phyloP scores from a whole-genome alignment of 2,888 invertebrate species.

The Eristalis pertinax region DNA sequence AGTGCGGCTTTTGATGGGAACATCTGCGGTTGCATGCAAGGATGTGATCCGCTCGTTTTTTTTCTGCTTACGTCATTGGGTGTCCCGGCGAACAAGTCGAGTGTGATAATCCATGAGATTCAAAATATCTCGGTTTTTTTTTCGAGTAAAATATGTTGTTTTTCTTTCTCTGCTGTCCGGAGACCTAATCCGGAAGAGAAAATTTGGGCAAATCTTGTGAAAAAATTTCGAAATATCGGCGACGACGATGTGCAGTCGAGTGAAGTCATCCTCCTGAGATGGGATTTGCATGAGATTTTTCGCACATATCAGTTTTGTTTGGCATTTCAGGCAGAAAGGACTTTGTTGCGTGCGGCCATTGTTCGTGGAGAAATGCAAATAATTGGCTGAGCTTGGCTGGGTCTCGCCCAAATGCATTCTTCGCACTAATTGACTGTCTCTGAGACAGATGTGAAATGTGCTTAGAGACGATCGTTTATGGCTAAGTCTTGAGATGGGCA shows the following conservation, averaged over 20 bases:
- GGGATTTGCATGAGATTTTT: slow-evolving; percentile 56
- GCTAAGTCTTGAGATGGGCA: not conserved
- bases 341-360: not conserved
- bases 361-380: slow-evolving; percentile 15
- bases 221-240: too few species aligned
- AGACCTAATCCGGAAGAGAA: not conserved
- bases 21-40: slow-evolving; percentile 60
- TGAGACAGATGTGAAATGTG: slow-evolving; percentile 1
- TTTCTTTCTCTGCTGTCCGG: not conserved
- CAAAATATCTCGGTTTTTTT: slow-evolving; percentile 4
- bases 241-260: slow-evolving; percentile 47
- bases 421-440: not conserved
- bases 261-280: slow-evolving; percentile 13
- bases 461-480: not conserved
- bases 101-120: slow-evolving; percentile 63
- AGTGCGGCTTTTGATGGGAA: slow-evolving; percentile 18
- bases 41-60: slow-evolving; percentile 15
- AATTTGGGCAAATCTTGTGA: slow-evolving; percentile 51
- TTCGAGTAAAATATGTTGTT: not conserved
- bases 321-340: slow-evolving; percentile 2
- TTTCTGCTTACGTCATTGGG: slow-evolving; percentile 53
- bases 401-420: not conserved
- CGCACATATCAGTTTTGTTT: slow-evolving; percentile 38
- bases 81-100: slow-evolving; percentile 40
- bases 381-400: slow-evolving; percentile 15